Evolutionary conservation across 2,888 invertebrate genomes (phyloP).

Genomic region (Napeogenes inachia): DNA sequence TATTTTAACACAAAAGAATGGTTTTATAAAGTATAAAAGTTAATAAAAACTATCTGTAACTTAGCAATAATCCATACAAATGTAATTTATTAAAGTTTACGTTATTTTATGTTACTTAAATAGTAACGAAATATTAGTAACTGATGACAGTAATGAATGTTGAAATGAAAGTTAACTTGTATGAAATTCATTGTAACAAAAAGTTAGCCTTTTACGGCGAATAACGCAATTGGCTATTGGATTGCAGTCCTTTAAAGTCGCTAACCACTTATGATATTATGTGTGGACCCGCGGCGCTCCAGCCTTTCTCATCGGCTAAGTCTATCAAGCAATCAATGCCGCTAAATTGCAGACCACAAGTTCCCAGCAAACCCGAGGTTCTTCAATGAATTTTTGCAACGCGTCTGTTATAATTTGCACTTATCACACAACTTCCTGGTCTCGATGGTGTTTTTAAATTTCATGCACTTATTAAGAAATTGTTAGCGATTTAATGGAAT

Average conservation of each 20-base stretch:
- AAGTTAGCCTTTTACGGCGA: constrained; percentile 59
- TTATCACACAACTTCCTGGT: constrained; percentile 22
- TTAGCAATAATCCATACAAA: neutral
- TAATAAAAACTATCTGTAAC: neutral
- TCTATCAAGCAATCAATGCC: constrained; percentile 39
- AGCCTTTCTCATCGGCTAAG: constrained; percentile 61
- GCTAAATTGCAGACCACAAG: constrained; percentile 42
- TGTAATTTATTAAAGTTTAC: neutral
- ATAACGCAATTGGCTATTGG: constrained; percentile 52
- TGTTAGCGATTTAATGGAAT: neutral
- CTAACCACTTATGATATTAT: constrained; percentile 68
- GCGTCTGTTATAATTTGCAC: constrained; percentile 17
- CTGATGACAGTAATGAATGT: constrained; percentile 30
- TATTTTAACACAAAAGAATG: too few species aligned
- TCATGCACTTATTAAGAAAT: constrained; percentile 9
- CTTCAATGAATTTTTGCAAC: constrained; percentile 33
- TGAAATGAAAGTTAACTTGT: constrained; percentile 51
- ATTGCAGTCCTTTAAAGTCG: constrained; percentile 61
- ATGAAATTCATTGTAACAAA: constrained; percentile 50
- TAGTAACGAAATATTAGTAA: constrained; percentile 11
- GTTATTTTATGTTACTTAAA: neutral
- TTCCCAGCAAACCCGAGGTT: constrained; percentile 30
- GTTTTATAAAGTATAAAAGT: neutral
- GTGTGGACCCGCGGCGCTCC: constrained; percentile 47
- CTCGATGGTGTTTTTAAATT: constrained; percentile 22